Percentiles rank a stretch among this genome's conserved stretches.
Conservation (phyloP, 2,888 invertebrate species). For the Drosophila pseudotakahashii region DNA sequence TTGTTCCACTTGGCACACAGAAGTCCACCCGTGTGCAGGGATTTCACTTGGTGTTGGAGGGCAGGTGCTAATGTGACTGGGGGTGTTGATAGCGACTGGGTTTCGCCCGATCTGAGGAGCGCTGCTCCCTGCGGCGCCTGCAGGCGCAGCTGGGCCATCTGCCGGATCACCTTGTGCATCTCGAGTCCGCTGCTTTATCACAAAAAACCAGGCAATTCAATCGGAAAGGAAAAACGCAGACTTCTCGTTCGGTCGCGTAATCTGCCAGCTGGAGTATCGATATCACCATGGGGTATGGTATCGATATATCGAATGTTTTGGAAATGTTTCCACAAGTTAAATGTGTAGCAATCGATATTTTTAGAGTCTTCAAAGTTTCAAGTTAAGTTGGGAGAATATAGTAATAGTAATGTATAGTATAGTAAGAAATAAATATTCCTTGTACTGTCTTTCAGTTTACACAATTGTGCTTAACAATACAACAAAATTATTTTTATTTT, state of each 20-base stretch:
- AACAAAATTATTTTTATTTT: no score
- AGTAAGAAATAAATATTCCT: no score
- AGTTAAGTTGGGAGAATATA: no score
- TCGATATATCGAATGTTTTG: no score
- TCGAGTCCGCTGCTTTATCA: conserved; percentile 30
- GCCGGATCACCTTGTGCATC: conserved; percentile 61
- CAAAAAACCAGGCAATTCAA: conserved; percentile 11
- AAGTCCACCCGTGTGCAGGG: conserved; percentile 71
- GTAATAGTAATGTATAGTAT: no score
- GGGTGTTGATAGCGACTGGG: background rate
- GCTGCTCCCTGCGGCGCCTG: conserved; percentile 36
- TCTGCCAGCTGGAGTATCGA: conserved; percentile 36
- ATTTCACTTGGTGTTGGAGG: conserved; percentile 12
- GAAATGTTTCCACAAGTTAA: no score
- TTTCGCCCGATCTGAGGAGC: conserved; percentile 9
- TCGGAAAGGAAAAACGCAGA: conserved; percentile 5
- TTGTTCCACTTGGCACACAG: conserved; percentile 78
- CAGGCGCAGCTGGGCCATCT: conserved; percentile 57
- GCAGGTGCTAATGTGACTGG: conserved; percentile 7
- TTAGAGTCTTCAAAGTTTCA: no score
- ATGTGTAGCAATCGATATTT: no score
- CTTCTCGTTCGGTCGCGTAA: conserved; percentile 58
- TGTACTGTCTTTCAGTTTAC: no score
- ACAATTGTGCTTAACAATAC: no score
- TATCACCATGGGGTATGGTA: background rate